A percentile compares a stretch with the other conserved stretches of the same genome.
Conservation (phyloP, 2,113 vertebrate genomes). For the Mus spicilegus region DNA sequence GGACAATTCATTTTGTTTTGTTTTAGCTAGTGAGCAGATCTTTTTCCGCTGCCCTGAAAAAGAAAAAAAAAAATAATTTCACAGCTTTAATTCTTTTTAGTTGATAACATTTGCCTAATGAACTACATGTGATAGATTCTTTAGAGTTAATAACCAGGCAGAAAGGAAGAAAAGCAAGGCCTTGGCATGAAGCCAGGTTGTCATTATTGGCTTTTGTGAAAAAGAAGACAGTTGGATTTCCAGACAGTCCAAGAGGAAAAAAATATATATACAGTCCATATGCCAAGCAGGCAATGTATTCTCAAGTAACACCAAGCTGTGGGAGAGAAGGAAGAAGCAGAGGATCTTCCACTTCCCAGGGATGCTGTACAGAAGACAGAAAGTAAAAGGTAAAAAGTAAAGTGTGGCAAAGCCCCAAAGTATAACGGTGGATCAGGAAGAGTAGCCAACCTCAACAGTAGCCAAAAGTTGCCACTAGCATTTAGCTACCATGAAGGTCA, state of each 20-base stretch:
- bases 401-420: not conserved
- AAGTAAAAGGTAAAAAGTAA: no score
- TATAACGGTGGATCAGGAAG: not conserved
- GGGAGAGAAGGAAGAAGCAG: constrained; percentile 1
- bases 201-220: constrained; percentile 46
- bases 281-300: constrained; percentile 34
- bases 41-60: not conserved
- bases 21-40: constrained; percentile 43
- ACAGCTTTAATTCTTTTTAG: constrained; percentile 30
- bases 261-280: constrained; percentile 17
- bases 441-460: not conserved
- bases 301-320: no score
- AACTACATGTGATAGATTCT: constrained; percentile 29
- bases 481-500: not conserved
- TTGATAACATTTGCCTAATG: constrained; percentile 49
- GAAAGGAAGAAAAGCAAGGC: constrained; percentile 48
- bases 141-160: constrained; percentile 40
- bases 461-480: not conserved
- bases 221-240: constrained; percentile 46
- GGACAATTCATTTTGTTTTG: not conserved
- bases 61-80: not conserved
- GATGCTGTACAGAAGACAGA: not conserved
- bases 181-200: constrained; percentile 20
- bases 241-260: not conserved
- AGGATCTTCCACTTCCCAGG: not conserved